phyloP scores from a whole-genome alignment of 2,113 vertebrate genomes.

The Gadus chalcogrammus region DNA sequence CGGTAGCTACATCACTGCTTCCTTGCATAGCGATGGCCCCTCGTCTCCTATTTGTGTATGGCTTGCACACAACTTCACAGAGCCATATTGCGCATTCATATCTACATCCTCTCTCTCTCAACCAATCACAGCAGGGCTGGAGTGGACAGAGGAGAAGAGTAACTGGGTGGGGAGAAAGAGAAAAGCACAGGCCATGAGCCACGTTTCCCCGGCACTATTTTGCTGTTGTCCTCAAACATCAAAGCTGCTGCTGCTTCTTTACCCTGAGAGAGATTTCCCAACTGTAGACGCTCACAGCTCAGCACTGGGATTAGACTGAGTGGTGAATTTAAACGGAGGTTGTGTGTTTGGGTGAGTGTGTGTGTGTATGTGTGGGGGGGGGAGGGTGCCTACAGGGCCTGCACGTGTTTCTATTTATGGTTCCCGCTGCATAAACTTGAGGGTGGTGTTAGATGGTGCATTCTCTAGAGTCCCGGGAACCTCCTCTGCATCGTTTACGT shows the following conservation, averaged over 20 bases:
- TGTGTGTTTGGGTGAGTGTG: not conserved
- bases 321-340: constrained; percentile 48
- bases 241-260: constrained; percentile 37
- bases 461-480: constrained; percentile 34
- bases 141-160: no score
- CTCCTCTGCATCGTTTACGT: no score
- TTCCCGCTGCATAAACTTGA: constrained; percentile 45
- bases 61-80: no score
- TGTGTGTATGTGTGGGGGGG: not conserved
- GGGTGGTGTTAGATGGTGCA: constrained; percentile 46
- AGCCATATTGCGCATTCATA: no score
- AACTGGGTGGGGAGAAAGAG: not conserved
- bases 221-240: constrained; percentile 46
- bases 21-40: no score
- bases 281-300: constrained; percentile 42
- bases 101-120: no score
- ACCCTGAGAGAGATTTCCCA: constrained; percentile 42
- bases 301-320: constrained; percentile 60
- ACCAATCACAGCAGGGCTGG: no score
- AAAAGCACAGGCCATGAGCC: constrained; percentile 10
- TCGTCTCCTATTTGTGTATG: no score
- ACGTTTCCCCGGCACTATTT: constrained; percentile 25
- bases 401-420: constrained; percentile 66
- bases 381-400: constrained; percentile 53
- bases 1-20: no score